Base-by-base conservation (phyloP, 2,888 invertebrate genomes). In the Aelia acuminata region DNA sequence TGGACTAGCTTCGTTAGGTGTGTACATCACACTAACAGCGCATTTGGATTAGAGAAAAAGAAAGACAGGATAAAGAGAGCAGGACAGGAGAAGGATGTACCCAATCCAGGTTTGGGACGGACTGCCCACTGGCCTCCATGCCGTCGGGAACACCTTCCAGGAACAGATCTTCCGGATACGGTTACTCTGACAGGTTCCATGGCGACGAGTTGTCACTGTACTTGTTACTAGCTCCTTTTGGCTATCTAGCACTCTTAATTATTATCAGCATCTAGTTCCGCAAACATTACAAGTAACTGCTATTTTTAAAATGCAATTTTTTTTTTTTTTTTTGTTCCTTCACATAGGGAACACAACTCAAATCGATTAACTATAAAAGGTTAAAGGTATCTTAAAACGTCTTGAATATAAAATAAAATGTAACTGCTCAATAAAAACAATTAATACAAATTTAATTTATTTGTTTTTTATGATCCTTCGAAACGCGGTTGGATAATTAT, bases 101-200 rank as follows among this genome's bases (percentile, higher is more conserved):
- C 31, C 35, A 7, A n/a, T n/a, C 18, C 15, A 15, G 57, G 8
- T 31, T 70, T 22, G 63, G 63, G 63, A 31, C 63, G 26, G 31
- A 26, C 26, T 57, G 63, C 63, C 63, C 63, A 70, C 63, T 70
- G 63, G 35, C 31, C 63, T 70, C 63, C 63, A 70, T 35, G 35
- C 18, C 18, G 35, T 70, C 63, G 31, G 35, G 63, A 70, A 35
- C 63, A 70, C 1, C 31, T 70, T 70, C 63, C 63, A 70, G 18
- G 63, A 70, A 70, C 31, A 31, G 31, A 26, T 57, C 31, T 70
- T 70, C 63, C 63, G 7, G 5, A 35, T 70, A 70, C 18, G 35
- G 63, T 35, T 18, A 18, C 63, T 20, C 18, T 31, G 31, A 70
- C 63, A 70, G 63, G 63, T 70, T 35, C 63, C 63, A 35, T 57